Evolutionary conservation across 2,888 invertebrate species (phyloP), one percentile per base, ranked within the genome.

Genomic region (Bembecia ichneumoniformis): DNA sequence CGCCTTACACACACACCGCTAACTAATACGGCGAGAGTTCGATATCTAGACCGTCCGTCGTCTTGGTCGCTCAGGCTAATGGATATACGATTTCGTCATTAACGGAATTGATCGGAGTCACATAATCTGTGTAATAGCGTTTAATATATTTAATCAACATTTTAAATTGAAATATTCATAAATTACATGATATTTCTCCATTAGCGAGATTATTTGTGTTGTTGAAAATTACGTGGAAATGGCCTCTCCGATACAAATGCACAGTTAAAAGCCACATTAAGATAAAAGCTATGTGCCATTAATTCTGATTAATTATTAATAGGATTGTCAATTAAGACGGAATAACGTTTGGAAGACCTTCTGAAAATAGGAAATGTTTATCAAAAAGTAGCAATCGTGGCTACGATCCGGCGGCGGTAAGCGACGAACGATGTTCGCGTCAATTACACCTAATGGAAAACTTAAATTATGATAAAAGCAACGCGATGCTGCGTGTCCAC

Each of bases 381-480:
- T 82, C 77, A 72, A 76, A 80, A 82, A 81, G 82, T 83, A 80
- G 77, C 82, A 80, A 78, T 82, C 71, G 75, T 67, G 65, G 71
- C 70, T 66, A 60, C 71, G 76, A 76, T 74, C 73, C 73, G 51
- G 65, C 75, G 67, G 66, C 76, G 64, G 78, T 83, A 84, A 87
- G 86, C 82, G 87, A 82, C 73, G 79, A 86, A 87, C 83, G 84
- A 75, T 87, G 86, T 87, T 82, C 82, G 73, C 77, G 86, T 87
- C 87, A 87, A 87, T 86, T 84, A 86, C 71, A 67, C 76, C 82
- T 86, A 86, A 87, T 87, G 87, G 84, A 83, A 82, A 84, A 87
- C 84, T 86, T 86, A 83, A 87, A 87, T 84, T 87, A 86, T 87
- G 84, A 84, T 86, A 84, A 86, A 86, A 87, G 84, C 83, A 72